Evolutionary conservation across 2,888 invertebrate genomes (phyloP), one percentile per base, ranked within the genome.

Genomic region (Lithodes maja): DNA sequence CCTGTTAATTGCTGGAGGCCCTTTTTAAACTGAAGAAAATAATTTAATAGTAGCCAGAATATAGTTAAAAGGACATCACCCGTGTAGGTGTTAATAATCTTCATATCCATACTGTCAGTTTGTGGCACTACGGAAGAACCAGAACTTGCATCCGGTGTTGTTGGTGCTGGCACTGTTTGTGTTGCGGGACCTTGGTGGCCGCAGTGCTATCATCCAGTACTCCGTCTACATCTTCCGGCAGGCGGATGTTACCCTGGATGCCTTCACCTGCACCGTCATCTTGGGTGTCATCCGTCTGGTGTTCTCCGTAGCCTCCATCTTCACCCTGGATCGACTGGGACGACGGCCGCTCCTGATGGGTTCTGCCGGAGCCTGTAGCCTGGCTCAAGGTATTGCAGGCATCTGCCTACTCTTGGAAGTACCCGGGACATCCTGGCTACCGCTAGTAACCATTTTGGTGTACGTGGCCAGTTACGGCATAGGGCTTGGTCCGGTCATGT

Each of bases 161-260:
- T 93, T 94, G 50, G 92, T 93, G 2, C 84, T 93, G 0, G 90
- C 92, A 5, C 92, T 94, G 15, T 93, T 93, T 93, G 84, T 93
- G 3, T 93, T 94, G 79, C 94, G 94, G 87, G 94, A 94, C 89
- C 92, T 93, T 2, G 93, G 93, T 83, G 94, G 94, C 3, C 94
- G 94, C 61, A 94, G 94, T 92, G 93, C 93, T 55, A 93, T 94
- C 84, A 93, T 94, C 93, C 93, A 93, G 91, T 94, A 93, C 92
- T 93, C 94, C 0, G 93, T 93, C 1, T 92, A 93, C 52, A 94
- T 94, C 74, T 94, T 94, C 92, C 92, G 92, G 93, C 87, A 92
- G 90, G 93, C 94, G 54, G 93, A 87, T 12, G 92, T 91, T 49
- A 79, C 91, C 69, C 49, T 85, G 49, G 93, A 93, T 12, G 93